A percentile compares a stretch with the other conserved stretches of the same genome.
Conservation (phyloP, 2,113 vertebrate species). For the Lampris incognitus region DNA sequence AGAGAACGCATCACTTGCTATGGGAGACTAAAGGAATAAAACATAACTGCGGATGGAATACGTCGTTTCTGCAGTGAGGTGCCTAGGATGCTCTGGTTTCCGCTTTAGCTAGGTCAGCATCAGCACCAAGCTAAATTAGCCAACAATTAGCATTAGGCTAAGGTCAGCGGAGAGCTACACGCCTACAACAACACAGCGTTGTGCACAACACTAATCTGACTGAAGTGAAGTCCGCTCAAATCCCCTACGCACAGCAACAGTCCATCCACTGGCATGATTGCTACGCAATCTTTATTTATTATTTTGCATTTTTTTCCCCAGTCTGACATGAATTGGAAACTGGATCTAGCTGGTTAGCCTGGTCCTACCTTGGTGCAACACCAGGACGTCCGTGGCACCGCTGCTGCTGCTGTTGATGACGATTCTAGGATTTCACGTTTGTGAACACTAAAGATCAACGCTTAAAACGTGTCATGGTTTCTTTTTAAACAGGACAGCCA, state of each 20-base stretch:
- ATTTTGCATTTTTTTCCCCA: too few species aligned
- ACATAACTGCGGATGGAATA: too few species aligned
- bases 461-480: slow-evolving; percentile 28
- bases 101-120: slow-evolving; percentile 60
- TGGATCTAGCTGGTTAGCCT: neutral
- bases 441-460: neutral
- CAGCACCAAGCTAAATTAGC: slow-evolving; percentile 64
- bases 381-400: slow-evolving; percentile 45
- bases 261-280: neutral
- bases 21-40: too few species aligned
- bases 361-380: slow-evolving; percentile 52
- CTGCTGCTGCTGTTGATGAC: slow-evolving; percentile 15
- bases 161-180: slow-evolving; percentile 49
- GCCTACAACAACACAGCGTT: neutral
- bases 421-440: slow-evolving; percentile 44
- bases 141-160: slow-evolving; percentile 28
- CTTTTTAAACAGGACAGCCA: too few species aligned
- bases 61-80: too few species aligned
- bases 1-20: too few species aligned
- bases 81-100: slow-evolving; percentile 16
- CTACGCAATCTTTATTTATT: too few species aligned
- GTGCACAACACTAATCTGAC: neutral
- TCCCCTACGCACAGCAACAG: neutral
- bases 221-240: neutral
- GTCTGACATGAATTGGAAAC: neutral